Base-by-base conservation (phyloP, 2,113 vertebrate genomes). In the Taurulus bubalis region DNA sequence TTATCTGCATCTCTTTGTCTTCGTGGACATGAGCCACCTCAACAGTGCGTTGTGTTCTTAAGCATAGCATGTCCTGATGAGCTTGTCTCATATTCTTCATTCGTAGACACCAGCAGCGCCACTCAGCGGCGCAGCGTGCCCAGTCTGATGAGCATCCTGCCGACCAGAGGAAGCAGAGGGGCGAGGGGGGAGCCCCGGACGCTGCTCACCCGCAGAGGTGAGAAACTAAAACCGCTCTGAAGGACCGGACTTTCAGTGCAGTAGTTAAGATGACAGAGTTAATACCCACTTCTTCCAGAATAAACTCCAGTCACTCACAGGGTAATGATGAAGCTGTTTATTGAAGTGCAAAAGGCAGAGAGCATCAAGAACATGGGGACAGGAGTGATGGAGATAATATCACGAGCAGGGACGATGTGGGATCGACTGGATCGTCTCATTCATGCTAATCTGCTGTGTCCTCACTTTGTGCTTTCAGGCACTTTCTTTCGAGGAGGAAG, bases 31-130 rank as follows among this genome's bases (percentile, higher is more conserved):
- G n/a, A n/a, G n/a, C n/a, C n/a, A n/a, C 16, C 42, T 49, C 0
- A 53, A 8, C 32, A 3, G 11, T 36, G n/a, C 26, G n/a, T 14
- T 20, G 20, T 51, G 66, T 49, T 51, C 3, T 18, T 30, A 7
- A 10, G 2, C 10, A 6, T 6, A 22, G n/a, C 18, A 7, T 58
- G 28, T 24, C 49, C 7, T 64, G 12, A 2, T 55, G 36, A 53
- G 14, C n/a, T 67, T 28, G 8, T 71, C n/a, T 55, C 0, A 22
- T 8, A 22, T 45, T 1, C 12, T 77, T 71, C 20, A 0, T 67
- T 79, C 60, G 5, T 69, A 99, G 98, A 98, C 88, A 96, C 95
- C 0, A 97, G 97, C 92, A 96, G 94, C 49, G 95, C 83, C 34
- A 55, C 77, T 36, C 92, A 90, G 72, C 96, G 95, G 10, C 92